These are phyloP conservation scores for Oscheius sp. DNA, from an alignment of 2,888 invertebrate genomes.

Conservation along the genomic window DNA sequence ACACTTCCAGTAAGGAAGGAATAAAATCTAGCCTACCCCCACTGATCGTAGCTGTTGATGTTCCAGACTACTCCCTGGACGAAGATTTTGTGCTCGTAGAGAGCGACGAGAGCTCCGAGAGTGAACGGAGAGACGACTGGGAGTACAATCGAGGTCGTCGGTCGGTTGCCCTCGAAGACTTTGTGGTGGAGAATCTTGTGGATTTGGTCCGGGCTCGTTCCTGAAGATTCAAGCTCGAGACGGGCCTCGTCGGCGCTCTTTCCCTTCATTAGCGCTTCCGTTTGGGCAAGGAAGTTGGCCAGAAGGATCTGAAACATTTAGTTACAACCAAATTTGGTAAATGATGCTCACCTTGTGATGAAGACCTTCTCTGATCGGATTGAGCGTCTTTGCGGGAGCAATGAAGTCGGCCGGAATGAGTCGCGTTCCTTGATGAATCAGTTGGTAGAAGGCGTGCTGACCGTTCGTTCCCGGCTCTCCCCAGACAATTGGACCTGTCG, in stretches of 20 bases:
- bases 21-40: conserved; percentile 81
- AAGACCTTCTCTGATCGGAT: conserved; percentile 83
- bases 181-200: conserved; percentile 91
- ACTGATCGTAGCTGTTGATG: conserved; percentile 98
- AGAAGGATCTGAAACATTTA: conserved; percentile 81
- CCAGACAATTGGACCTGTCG: conserved; percentile 88
- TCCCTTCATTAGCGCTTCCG: conserved; percentile 94
- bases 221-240: conserved; percentile 84
- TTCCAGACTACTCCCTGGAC: conserved; percentile 98
- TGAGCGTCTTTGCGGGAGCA: conserved; percentile 90
- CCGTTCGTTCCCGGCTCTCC: conserved; percentile 99
- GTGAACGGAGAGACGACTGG: conserved; percentile 91
- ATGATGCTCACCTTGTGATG: conserved; percentile 83
- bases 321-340: not conserved
- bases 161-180: conserved; percentile 94
- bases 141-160: conserved; percentile 94
- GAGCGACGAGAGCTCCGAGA: conserved; percentile 90
- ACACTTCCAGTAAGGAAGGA: not conserved
- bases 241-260: conserved; percentile 81
- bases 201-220: conserved; percentile 82
- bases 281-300: conserved; percentile 97
- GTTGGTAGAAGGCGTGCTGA: conserved; percentile 99
- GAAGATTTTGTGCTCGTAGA: conserved; percentile 99
- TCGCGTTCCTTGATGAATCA: conserved; percentile 85
- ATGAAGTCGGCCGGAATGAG: conserved; percentile 96